Conservation (phyloP, 2,888 invertebrate species). For the Orthosia gothica region DNA sequence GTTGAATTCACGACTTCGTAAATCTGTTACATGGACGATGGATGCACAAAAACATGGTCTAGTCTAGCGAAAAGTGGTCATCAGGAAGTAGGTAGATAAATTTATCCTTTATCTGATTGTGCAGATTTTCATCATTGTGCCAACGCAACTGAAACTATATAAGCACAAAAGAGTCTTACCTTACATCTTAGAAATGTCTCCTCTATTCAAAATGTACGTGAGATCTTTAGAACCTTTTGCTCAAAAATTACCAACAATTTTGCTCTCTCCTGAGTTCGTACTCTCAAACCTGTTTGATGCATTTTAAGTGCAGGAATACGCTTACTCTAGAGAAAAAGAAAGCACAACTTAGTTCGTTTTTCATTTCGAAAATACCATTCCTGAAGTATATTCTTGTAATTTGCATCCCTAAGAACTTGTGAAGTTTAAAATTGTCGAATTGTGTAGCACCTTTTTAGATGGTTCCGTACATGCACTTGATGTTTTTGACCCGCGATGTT, state of each 20-base stretch:
- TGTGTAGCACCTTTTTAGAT: neutral
- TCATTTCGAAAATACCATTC: constrained; percentile 65
- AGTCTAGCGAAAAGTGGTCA: neutral
- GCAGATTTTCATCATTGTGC: neutral
- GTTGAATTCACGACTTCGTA: neutral
- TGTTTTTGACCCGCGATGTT: neutral
- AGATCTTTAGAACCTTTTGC: constrained; percentile 14
- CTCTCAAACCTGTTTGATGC: constrained; percentile 55
- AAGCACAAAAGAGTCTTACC: neutral
- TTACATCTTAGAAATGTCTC: neutral
- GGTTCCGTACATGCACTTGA: constrained; percentile 37
- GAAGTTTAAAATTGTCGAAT: constrained; percentile 42
- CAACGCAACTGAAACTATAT: neutral
- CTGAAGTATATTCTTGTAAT: constrained; percentile 63
- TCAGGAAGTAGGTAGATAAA: neutral
- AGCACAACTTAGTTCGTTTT: constrained; percentile 61
- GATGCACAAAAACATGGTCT: too few relatives aligned
- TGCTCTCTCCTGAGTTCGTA: constrained; percentile 23
- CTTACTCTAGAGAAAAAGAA: constrained; percentile 38
- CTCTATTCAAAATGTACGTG: constrained; percentile 8
- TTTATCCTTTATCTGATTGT: too few relatives aligned
- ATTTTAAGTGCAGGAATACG: constrained; percentile 44
- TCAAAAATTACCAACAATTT: constrained; percentile 30
- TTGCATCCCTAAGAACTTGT: constrained; percentile 59
- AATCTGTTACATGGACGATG: neutral